Evolutionary conservation across 2,888 invertebrate genomes (phyloP).

Genomic region (Coremacera marginata): DNA sequence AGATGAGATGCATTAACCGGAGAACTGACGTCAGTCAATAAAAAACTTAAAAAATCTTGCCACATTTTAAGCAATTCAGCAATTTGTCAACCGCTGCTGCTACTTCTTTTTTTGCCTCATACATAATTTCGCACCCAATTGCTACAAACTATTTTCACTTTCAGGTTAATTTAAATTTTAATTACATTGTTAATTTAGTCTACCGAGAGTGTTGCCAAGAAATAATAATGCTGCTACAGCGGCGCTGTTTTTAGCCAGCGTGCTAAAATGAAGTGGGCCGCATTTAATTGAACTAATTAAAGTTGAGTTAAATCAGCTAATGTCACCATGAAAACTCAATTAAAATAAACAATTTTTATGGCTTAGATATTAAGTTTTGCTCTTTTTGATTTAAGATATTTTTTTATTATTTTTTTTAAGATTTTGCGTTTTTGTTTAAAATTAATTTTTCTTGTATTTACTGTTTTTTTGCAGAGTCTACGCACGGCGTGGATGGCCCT

Average conservation of each 20-base stretch:
- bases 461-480: conserved; percentile 76
- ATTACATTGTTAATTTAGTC: conserved; percentile 4
- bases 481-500: conserved; percentile 81
- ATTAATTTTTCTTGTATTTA: conserved; percentile 12
- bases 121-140: background rate
- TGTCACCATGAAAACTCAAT: too few relatives aligned
- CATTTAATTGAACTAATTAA: background rate
- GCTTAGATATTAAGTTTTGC: background rate
- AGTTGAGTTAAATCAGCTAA: too few relatives aligned
- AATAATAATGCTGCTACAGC: background rate
- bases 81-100: too few relatives aligned
- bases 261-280: background rate
- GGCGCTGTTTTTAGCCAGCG: background rate
- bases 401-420: background rate
- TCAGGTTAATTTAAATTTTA: conserved; percentile 4
- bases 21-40: too few relatives aligned
- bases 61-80: too few relatives aligned
- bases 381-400: background rate
- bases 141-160: background rate
- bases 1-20: too few relatives aligned
- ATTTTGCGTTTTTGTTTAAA: background rate
- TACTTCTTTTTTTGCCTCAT: too few relatives aligned
- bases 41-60: too few relatives aligned
- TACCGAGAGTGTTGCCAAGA: background rate
- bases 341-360: background rate